Evolutionary conservation across 1,140 invertebrate species (phyloP).

Genomic region (Paralvinella palmiformis): DNA sequence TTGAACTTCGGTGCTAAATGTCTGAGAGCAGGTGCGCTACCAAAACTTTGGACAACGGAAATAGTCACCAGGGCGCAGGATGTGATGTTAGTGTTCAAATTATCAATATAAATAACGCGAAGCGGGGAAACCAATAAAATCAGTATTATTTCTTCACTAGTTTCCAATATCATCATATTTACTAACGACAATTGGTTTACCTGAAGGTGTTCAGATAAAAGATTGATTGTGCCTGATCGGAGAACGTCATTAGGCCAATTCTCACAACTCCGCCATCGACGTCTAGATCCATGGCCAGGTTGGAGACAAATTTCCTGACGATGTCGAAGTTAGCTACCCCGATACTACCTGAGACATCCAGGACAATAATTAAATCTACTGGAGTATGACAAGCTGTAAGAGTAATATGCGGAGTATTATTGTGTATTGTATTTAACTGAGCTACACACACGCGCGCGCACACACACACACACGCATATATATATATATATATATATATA

Average conservation of each 20-base stretch:
- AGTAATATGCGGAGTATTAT: background rate
- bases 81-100: too few relatives aligned
- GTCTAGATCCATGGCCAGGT: background rate
- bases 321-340: conserved; percentile 9
- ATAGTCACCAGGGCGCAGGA: too few relatives aligned
- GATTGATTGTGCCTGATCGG: background rate
- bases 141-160: too few relatives aligned
- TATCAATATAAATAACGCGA: background rate
- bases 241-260: background rate
- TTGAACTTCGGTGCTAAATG: background rate
- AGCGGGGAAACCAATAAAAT: too few relatives aligned
- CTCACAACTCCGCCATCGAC: background rate
- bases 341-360: conserved; percentile 23
- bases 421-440: background rate
- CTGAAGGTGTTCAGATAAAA: conserved; percentile 1
- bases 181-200: too few relatives aligned
- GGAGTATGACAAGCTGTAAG: background rate
- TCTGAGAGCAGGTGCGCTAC: background rate
- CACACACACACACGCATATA: background rate
- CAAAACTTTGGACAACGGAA: background rate
- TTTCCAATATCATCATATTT: too few relatives aligned
- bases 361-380: conserved; percentile 19
- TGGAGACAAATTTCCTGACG: background rate
- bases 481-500: background rate
- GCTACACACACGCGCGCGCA: background rate